Conservation (phyloP, 2,888 invertebrate genomes). For the Athrips mouffetella region DNA sequence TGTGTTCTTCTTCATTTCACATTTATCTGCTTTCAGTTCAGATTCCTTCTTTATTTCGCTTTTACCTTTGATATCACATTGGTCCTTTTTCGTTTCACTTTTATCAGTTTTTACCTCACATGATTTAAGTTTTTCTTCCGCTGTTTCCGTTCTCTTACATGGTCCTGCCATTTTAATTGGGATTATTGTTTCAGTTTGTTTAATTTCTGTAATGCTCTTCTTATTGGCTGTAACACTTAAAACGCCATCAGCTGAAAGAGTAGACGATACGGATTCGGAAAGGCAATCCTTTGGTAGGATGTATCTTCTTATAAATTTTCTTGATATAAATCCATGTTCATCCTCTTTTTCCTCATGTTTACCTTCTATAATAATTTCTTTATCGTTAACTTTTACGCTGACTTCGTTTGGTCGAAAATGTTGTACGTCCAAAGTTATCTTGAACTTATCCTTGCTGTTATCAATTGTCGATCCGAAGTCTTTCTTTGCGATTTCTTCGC, state of each 20-base stretch:
- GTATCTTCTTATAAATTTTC: constrained; percentile 68
- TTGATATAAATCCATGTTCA: constrained; percentile 63
- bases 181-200: constrained; percentile 36
- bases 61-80: not conserved
- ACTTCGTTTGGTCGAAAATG: constrained; percentile 84
- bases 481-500: constrained; percentile 29
- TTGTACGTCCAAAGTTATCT: constrained; percentile 82
- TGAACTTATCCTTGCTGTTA: constrained; percentile 50
- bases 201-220: constrained; percentile 19
- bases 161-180: constrained; percentile 39
- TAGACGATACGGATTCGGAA: constrained; percentile 41
- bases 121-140: no score
- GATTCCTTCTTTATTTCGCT: constrained; percentile 4
- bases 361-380: constrained; percentile 79
- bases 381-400: constrained; percentile 81
- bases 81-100: not conserved
- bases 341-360: constrained; percentile 71
- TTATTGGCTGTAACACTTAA: constrained; percentile 38
- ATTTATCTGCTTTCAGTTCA: not conserved
- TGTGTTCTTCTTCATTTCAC: constrained; percentile 11
- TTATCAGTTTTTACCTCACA: no score
- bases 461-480: constrained; percentile 42
- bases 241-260: constrained; percentile 46
- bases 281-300: constrained; percentile 49
- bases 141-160: constrained; percentile 19